phyloP scores from a whole-genome alignment of 2,888 invertebrate genomes.

The Macaria notata region DNA sequence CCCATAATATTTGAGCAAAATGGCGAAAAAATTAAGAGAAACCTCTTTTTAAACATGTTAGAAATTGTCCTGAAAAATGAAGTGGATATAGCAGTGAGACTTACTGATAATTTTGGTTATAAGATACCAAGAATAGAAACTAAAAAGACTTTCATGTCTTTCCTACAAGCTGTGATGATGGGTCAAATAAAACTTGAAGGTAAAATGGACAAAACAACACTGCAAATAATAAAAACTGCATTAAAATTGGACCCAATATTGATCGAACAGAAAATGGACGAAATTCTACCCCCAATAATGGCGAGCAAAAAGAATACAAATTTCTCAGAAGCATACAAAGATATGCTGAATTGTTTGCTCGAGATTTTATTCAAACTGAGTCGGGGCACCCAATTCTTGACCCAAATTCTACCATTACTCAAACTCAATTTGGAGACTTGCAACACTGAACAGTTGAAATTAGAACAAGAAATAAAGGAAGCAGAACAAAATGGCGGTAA shows the following conservation, averaged over 20 bases:
- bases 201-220: constrained; percentile 59
- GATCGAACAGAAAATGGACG: constrained; percentile 63
- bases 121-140: constrained; percentile 64
- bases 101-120: constrained; percentile 67
- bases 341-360: constrained; percentile 65
- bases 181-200: constrained; percentile 64
- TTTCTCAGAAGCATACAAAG: constrained; percentile 50
- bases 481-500: constrained; percentile 38
- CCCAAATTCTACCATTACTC: constrained; percentile 62
- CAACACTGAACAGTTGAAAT: constrained; percentile 63
- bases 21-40: constrained; percentile 59
- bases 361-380: constrained; percentile 72
- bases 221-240: constrained; percentile 63
- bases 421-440: constrained; percentile 58
- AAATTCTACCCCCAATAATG: constrained; percentile 67
- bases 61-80: constrained; percentile 59
- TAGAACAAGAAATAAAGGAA: constrained; percentile 51
- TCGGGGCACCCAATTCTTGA: constrained; percentile 62
- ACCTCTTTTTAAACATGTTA: constrained; percentile 65
- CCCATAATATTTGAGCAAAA: constrained; percentile 53
- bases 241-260: constrained; percentile 68
- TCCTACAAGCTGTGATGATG: constrained; percentile 66
- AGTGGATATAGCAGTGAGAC: constrained; percentile 62
- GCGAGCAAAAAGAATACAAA: constrained; percentile 55
- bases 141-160: constrained; percentile 64